Conservation (phyloP, 2,113 vertebrate species). For the Takifugu flavidus region DNA sequence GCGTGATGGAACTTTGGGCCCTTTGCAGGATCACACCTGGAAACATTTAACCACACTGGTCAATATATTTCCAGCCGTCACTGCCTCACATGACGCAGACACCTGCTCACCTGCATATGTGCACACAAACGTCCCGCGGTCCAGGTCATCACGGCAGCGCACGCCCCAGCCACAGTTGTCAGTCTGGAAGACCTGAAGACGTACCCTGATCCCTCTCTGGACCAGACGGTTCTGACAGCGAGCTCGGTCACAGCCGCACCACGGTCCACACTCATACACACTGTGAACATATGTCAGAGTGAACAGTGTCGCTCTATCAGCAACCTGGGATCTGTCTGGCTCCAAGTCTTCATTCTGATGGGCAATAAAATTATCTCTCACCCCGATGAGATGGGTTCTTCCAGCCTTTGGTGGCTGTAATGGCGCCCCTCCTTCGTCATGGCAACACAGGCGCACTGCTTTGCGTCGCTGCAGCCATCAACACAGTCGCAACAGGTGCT, state of each 20-base stretch:
- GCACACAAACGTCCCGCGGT: slow-evolving; percentile 90
- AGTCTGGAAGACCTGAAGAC: slow-evolving; percentile 88
- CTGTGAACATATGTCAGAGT: slow-evolving; percentile 65
- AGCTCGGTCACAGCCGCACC: slow-evolving; percentile 83
- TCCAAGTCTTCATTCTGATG: neutral
- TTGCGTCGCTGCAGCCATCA: slow-evolving; percentile 80
- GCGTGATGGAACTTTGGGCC: slow-evolving; percentile 9
- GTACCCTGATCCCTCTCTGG: slow-evolving; percentile 85
- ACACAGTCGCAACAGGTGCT: slow-evolving; percentile 83
- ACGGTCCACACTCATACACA: slow-evolving; percentile 87
- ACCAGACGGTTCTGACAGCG: slow-evolving; percentile 90
- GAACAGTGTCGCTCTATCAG: neutral
- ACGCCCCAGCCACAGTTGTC: slow-evolving; percentile 85
- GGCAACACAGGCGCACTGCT: slow-evolving; percentile 81
- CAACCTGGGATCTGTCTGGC: neutral
- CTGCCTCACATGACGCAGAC: accelerated
- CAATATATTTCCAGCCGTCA: neutral
- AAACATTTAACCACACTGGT: neutral
- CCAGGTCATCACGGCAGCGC: slow-evolving; percentile 90
- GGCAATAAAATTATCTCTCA: slow-evolving; percentile 1
- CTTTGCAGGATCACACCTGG: slow-evolving; percentile 66
- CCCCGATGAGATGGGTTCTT: slow-evolving; percentile 77
- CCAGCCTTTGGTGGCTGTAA: slow-evolving; percentile 83
- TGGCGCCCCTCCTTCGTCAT: slow-evolving; percentile 68
- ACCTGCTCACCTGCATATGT: slow-evolving; percentile 82